Evolutionary conservation across 23 tunicate genomes (phyloP).

Genomic region (Diplosoma virens): DNA sequence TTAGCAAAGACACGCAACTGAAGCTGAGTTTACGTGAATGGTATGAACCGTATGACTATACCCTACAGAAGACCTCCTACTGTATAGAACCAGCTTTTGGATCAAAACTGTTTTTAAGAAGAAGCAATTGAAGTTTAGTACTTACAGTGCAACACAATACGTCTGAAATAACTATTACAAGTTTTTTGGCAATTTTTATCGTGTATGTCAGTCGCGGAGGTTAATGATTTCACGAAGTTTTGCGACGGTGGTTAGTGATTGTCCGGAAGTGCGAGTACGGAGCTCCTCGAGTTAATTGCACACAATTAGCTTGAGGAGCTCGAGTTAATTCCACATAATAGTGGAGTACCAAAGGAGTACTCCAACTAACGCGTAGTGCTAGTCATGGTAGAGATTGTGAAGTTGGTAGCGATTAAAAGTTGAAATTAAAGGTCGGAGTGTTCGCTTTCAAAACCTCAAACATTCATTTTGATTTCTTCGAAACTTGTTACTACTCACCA

Average conservation of each 20-base stretch:
- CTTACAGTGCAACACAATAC: neutral
- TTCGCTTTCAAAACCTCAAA: too few relatives aligned
- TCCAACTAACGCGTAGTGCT: neutral
- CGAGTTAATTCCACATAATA: too few relatives aligned
- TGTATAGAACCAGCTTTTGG: neutral
- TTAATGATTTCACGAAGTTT: neutral
- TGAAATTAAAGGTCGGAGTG: too few relatives aligned
- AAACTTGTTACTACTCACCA: too few relatives aligned
- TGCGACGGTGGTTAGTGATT: neutral
- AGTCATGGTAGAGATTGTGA: too few relatives aligned
- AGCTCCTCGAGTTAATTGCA: neutral
- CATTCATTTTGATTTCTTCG: too few relatives aligned
- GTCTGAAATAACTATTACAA: neutral
- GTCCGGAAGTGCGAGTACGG: neutral
- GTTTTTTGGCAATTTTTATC: neutral
- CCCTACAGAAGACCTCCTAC: neutral
- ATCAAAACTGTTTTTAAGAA: neutral
- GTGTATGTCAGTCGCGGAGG: neutral
- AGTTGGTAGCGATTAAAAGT: too few relatives aligned
- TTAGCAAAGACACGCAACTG: too few relatives aligned
- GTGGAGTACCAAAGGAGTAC: neutral
- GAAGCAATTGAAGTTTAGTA: neutral
- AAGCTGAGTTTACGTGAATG: neutral
- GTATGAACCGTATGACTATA: neutral
- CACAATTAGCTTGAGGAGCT: too few relatives aligned